Base-by-base conservation (phyloP, 1,140 invertebrate genomes). In the Eumaeus atala region DNA sequence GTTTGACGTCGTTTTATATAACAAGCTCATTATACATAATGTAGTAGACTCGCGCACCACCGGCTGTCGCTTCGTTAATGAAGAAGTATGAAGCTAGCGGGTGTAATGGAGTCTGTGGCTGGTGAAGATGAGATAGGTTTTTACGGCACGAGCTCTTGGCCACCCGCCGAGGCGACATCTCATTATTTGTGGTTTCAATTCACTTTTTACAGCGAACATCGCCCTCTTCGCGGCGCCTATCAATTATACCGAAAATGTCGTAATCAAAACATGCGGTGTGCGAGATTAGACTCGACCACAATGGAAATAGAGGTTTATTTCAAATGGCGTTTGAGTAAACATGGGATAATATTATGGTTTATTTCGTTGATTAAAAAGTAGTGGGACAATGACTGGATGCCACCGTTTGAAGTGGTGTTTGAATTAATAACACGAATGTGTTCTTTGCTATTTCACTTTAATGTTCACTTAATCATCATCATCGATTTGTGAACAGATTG, bases 171-270 rank as follows among this genome's bases (percentile, higher is more conserved):
- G 77, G 61, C 65, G 60, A 74, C 73, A 73, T 66, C 77, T 82
- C 74, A 73, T 82, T 76, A 80, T 81, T 81, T 80, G 80, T 74
- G 78, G 76, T 86, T 84, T 83, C 83, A 86, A 86, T 84, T 83
- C 73, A 64, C 77, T 83, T 85, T 85, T 85, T 85, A 82, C 74
- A 6, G n/a, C n/a, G n/a, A n/a, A n/a, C n/a, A n/a, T n/a, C n/a
- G 66, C 66, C 68, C 73, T 79, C 66, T 68, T 71, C 71, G 63
- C 59, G 58, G 51, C 48, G 49, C 47, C 51, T 51, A 62, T 62
- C 54, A 62, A 62, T 62, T 62, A 66, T 53, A 44, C 28, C 63
- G 44, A 62, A 69, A 74, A 70, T 71, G 67, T 66, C 58, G 65
- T 72, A 77, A 73, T 68, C 58, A 62, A 63, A 56, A 16, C 12